Base-by-base conservation (phyloP, 2,113 vertebrate genomes). In the Recurvirostra avosetta region DNA sequence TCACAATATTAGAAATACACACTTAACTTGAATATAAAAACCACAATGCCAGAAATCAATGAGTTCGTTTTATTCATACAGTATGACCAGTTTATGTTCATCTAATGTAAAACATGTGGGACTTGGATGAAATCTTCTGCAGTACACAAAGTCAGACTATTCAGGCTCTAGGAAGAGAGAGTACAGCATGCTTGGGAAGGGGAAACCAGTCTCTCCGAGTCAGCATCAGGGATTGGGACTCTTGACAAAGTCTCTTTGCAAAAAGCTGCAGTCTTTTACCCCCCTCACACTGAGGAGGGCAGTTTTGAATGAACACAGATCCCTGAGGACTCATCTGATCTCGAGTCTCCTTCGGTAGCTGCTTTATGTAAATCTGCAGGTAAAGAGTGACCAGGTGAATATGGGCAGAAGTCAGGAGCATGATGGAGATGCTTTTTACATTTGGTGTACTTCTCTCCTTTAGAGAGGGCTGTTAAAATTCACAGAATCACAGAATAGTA, bases 1-100 rank as follows among this genome's bases (percentile, higher is more conserved):
- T 94, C 81, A 94, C 61, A 79, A 47, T 84, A 94, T 93, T 93
- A 96, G 85, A 94, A 94, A 94, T 66, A 80, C 80, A 89, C 90
- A 94, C 41, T 86, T 89, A 50, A 95, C 86, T 94, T 26, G 15
- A 95, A 73, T 78, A 92, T 72, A 80, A 92, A 94, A 96, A 56
- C 67, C 93, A 83, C 95, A 95, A 83, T 92, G 79, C 68, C 93
- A 95, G 82, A 96, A 97, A 94, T 92, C 93, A 96, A 88, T 92
- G 90, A 88, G 85, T 80, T 88, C 15, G 1, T 90, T 96, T 96
- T 94, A 95, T 97, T 97, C 79, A 66, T 91, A 86, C 94, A 96
- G 83, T 84, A 94, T 79, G 96, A 96, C 85, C 90, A 86, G 75
- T 88, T 97, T 97, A 96, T 96, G 86, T 92, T 96, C 94, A 77